Conservation (phyloP, 1,140 invertebrate genomes). For the Dufourea novaeangliae region DNA sequence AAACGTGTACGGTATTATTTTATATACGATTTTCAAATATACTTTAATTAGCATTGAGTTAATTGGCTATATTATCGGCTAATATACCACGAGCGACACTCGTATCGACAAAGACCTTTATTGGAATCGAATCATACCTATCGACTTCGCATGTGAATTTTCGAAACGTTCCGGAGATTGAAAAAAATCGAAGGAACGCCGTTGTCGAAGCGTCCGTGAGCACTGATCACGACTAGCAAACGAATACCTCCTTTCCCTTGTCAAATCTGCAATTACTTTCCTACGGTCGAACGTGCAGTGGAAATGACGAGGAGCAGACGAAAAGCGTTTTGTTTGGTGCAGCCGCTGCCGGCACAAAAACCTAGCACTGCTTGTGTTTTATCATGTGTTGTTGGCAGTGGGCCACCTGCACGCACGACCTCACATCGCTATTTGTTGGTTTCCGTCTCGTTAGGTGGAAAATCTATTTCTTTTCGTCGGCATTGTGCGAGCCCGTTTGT, state of each 20-base stretch:
- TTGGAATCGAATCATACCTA: too few relatives aligned
- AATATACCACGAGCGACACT: too few relatives aligned
- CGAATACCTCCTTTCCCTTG: neutral
- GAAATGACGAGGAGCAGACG: slow-evolving; percentile 43
- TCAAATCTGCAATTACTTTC: slow-evolving; percentile 38
- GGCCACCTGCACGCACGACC: slow-evolving; percentile 69
- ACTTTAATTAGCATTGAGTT: too few relatives aligned
- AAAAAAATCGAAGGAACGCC: too few relatives aligned
- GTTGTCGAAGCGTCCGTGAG: too few relatives aligned
- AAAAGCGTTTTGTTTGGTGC: slow-evolving; percentile 41
- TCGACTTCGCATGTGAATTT: too few relatives aligned
- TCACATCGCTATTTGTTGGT: slow-evolving; percentile 73
- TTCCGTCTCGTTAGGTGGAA: slow-evolving; percentile 76
- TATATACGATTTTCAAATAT: too few relatives aligned
- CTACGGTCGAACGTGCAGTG: slow-evolving; percentile 13
- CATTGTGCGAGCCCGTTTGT: slow-evolving; percentile 59
- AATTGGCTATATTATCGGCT: too few relatives aligned
- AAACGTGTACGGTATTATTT: too few relatives aligned
- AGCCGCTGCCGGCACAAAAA: slow-evolving; percentile 34
- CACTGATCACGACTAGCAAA: neutral
- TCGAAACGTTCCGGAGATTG: neutral
- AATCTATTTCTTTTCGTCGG: slow-evolving; percentile 76
- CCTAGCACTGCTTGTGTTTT: slow-evolving; percentile 61
- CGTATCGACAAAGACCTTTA: too few relatives aligned
- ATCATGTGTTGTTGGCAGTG: slow-evolving; percentile 69